These are phyloP conservation scores for Philaethria dido DNA, from an alignment of 2,888 invertebrate genomes.

Conservation along the genomic window DNA sequence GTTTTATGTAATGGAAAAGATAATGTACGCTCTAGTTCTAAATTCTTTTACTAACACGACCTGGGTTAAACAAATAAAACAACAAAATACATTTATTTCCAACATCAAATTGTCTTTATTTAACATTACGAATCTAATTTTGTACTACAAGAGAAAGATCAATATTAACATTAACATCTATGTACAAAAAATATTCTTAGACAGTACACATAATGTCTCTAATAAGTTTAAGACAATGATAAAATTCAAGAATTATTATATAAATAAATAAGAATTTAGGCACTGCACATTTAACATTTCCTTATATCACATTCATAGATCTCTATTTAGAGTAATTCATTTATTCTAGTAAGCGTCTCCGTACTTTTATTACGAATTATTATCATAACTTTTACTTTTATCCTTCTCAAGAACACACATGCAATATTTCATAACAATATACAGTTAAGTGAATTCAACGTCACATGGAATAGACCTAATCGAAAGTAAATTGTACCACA, in stretches of 20 bases:
- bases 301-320: slow-evolving; percentile 79
- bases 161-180: slow-evolving; percentile 58
- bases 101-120: slow-evolving; percentile 83
- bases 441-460: slow-evolving; percentile 20
- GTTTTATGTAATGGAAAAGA: too few relatives aligned
- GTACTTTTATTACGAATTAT: slow-evolving; percentile 73
- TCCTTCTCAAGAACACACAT: slow-evolving; percentile 43
- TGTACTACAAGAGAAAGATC: slow-evolving; percentile 80
- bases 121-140: slow-evolving; percentile 75
- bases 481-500: not conserved
- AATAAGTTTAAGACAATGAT: slow-evolving; percentile 45
- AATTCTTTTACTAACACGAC: not conserved
- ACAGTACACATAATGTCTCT: slow-evolving; percentile 53
- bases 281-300: slow-evolving; percentile 76
- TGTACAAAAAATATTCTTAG: slow-evolving; percentile 70
- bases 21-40: too few relatives aligned
- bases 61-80: slow-evolving; percentile 1
- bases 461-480: slow-evolving; percentile 2
- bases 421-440: slow-evolving; percentile 34
- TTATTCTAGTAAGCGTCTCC: slow-evolving; percentile 82
- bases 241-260: slow-evolving; percentile 53
- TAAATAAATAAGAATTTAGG: slow-evolving; percentile 78
- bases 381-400: slow-evolving; percentile 59
- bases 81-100: slow-evolving; percentile 35
- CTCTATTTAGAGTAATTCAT: slow-evolving; percentile 60